Evolutionary conservation across 2,113 vertebrate species (phyloP), one percentile per base, ranked within the genome.

Genomic region (Chlorodrepanis virens): DNA sequence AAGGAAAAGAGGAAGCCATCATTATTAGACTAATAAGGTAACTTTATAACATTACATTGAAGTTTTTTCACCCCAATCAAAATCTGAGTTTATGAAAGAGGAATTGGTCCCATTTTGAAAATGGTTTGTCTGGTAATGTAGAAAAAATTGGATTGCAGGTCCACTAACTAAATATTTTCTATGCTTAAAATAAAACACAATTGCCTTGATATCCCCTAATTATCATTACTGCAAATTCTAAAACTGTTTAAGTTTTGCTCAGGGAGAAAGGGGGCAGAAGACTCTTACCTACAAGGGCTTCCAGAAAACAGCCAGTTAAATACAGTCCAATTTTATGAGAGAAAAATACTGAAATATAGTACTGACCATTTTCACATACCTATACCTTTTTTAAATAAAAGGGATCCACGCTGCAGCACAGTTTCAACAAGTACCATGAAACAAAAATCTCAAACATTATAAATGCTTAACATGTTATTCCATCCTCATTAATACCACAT

Each of bases 361-460:
- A 28, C 11, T 68, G 87, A 70, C 39, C 22, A 79, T 81, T 84
- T 94, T 87, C 57, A 71, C 44, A 78, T n/a, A 47, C 14, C 42
- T 81, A 3, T 40, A 68, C 59, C 2, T 61, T 77, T 85, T 93
- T 57, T 23, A 69, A 90, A 69, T 72, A 50, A 60, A 75, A 92
- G 19, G 12, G 21, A 50, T 35, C 24, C 22, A 29, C 1, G 8
- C 78, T 94, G 78, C 85, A 94, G 28, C 63, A 83, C 60, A 69
- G 68, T 89, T 92, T 94, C 96, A 97, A 97, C 97, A 97, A 96
- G 94, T 97, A 93, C 31, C 23, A 64, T 17, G 40, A 94, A 91
- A 95, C 24, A 91, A 65, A 95, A 93, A 92, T 84, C 14, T 29
- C 71, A 61, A 47, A 61, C 31, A 61, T 60, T 69, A 70, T 27